Evolutionary conservation across 2,888 invertebrate species (phyloP).

Genomic region (Unio pictorum): DNA sequence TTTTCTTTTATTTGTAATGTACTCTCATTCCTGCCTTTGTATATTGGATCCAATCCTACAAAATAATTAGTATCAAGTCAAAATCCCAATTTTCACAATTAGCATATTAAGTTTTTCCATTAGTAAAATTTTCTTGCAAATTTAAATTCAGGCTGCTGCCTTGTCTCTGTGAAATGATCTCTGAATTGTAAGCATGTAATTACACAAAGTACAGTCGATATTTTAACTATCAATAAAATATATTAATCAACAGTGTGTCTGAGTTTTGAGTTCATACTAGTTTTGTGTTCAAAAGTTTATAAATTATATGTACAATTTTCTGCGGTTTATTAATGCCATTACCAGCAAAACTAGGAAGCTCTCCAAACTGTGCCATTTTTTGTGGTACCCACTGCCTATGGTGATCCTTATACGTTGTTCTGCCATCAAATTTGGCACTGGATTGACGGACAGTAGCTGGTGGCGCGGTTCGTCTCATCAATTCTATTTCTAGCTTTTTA

Average conservation of each 20-base stretch:
- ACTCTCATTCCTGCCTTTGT: too few species aligned
- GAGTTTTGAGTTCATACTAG: neutral
- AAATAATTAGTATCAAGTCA: too few species aligned
- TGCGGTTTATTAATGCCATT: neutral
- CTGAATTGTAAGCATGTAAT: neutral
- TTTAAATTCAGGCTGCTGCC: too few species aligned
- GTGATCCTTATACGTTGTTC: conserved; percentile 62
- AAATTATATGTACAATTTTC: neutral
- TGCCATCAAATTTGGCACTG: conserved; percentile 53
- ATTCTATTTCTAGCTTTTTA: conserved; percentile 36
- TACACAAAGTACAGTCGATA: too few species aligned
- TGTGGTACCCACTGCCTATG: conserved; percentile 62
- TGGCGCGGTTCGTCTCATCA: conserved; percentile 22
- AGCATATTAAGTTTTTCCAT: too few species aligned
- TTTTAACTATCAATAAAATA: neutral
- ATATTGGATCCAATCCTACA: too few species aligned
- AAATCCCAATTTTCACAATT: too few species aligned
- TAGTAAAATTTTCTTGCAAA: too few species aligned
- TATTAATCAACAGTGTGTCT: neutral
- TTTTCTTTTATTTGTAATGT: too few species aligned
- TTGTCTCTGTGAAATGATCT: neutral
- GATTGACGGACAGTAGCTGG: conserved; percentile 38
- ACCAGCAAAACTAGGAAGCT: conserved; percentile 67
- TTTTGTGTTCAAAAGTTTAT: too few species aligned
- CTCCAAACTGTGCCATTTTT: conserved; percentile 58